Evolutionary conservation across 1,140 invertebrate species (phyloP), one percentile per base, ranked within the genome.

Genomic region (Lethocerus indicus): DNA sequence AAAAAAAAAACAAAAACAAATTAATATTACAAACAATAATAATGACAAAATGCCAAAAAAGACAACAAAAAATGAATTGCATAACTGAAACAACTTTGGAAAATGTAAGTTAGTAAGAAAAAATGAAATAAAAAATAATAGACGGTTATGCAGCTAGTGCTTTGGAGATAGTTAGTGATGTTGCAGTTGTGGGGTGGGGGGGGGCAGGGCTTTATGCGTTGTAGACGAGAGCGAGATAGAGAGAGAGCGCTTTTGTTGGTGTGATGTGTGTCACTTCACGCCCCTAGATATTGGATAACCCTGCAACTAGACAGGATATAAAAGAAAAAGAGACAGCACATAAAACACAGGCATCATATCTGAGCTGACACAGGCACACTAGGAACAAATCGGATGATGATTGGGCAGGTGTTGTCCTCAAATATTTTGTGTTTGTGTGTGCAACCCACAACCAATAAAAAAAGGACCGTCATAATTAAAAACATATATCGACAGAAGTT

Each of bases 281-380:
- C 56, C 48, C 43, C 29, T 42, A 43, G 57, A 51, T 54, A 65
- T 68, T 68, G 66, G 64, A 68, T 67, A 71, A 71, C 63, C 68
- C 71, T 73, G 67, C 61, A 70, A 68, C 62, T 63, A 61, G 58
- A 62, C 51, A 63, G 48, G 23, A 39, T 28, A 37, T 37, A 37
- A 35, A 28, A 21, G 3, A 28, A 27, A 26, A 28, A 35, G 40
- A 50, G 24, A 42, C 24, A 43, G 26, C 32, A 53, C 47, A 58
- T 37, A 54, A 59, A 63, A 58, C 37, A 64, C 65, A 63, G 58
- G 64, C 65, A 73, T 73, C 72, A 75, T 74, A 75, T 74, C 72
- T 72, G 72, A 75, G 72, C 71, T 72, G 25, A 44, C 42, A 44
- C n/a, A 44, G 42, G 16, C 26, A 44, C 16, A 16, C 29, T 16